A percentile compares a stretch with the other conserved stretches of the same genome.
Evolutionary conservation across 2,797 vertebrate genomes (phyloP).

Genomic region (Bradypodion ventrale): DNA sequence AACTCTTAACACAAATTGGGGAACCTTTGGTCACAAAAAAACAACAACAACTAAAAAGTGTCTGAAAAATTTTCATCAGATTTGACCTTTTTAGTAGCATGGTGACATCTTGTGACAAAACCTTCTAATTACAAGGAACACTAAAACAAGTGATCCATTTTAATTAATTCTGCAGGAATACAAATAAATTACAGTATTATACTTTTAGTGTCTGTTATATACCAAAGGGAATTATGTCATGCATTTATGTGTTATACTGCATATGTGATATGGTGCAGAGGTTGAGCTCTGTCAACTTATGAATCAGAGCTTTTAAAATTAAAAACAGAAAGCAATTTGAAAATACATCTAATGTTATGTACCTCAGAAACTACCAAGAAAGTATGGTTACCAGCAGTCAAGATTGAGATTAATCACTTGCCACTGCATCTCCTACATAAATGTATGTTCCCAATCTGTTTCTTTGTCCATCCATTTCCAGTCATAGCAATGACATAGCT

Average conservation of each 20-base stretch:
- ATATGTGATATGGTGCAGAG: not conserved
- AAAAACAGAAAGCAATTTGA: not conserved
- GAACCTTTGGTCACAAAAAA: not conserved
- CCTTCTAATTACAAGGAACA: conserved; percentile 46
- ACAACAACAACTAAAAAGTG: not conserved
- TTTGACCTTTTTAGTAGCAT: conserved; percentile 12
- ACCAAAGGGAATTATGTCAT: not conserved
- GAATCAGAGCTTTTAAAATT: not conserved
- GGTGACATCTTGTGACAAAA: conserved; percentile 69
- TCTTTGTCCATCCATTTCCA: not conserved
- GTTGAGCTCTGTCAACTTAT: not conserved
- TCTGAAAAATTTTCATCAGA: not conserved
- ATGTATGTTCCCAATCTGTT: not conserved
- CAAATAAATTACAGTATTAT: not conserved
- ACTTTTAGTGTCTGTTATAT: not conserved
- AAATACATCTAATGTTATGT: not conserved
- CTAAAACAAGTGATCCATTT: not conserved
- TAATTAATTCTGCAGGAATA: not conserved
- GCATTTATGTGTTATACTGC: not conserved
- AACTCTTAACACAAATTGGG: no score
- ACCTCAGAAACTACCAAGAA: not conserved
- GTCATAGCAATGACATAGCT: not conserved
- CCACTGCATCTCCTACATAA: not conserved
- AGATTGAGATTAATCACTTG: no score
- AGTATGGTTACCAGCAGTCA: not conserved